Evolutionary conservation across 2,113 vertebrate species (phyloP).

Genomic region (Salvelinus sp.): DNA sequence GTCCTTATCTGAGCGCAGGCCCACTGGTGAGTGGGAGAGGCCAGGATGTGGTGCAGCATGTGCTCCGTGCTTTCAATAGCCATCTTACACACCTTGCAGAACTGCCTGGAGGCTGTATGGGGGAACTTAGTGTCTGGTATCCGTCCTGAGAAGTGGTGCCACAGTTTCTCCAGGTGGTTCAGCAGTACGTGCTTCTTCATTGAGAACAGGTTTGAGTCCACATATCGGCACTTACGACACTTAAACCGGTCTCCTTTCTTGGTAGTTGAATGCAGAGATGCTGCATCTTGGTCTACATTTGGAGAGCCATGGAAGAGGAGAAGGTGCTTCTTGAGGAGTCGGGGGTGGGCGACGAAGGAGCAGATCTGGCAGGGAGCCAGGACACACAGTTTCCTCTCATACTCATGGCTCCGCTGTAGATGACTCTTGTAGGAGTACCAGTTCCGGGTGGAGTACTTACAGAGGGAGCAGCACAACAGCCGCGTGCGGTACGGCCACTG

Average conservation of each 20-base stretch:
- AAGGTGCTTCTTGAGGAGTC: constrained; percentile 66
- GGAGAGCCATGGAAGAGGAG: constrained; percentile 59
- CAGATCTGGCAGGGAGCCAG: constrained; percentile 65
- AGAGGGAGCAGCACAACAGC: constrained; percentile 70
- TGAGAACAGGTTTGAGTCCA: constrained; percentile 61
- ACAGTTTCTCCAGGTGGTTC: constrained; percentile 64
- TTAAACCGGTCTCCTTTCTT: constrained; percentile 59
- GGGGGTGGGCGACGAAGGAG: constrained; percentile 65
- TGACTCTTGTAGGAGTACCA: constrained; percentile 71
- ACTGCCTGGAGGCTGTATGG: constrained; percentile 68
- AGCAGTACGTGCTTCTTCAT: constrained; percentile 77
- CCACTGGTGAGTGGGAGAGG: constrained; percentile 84
- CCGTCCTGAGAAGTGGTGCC: constrained; percentile 68
- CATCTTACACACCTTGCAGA: constrained; percentile 87
- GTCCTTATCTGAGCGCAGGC: constrained; percentile 84
- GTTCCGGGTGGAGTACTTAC: constrained; percentile 70
- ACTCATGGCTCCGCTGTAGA: constrained; percentile 65
- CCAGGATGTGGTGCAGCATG: constrained; percentile 89
- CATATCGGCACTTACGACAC: constrained; percentile 67
- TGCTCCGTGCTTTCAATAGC: constrained; percentile 83
- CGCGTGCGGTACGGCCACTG: constrained; percentile 74
- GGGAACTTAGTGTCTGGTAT: constrained; percentile 45
- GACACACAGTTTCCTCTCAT: constrained; percentile 58
- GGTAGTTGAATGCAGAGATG: constrained; percentile 11
- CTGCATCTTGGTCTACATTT: constrained; percentile 8